Evolutionary conservation across 53 echinoderm and acorn worm genomes (phyloP), one percentile per base, ranked within the genome.

Genomic region (Temnopleurus reevesii): DNA sequence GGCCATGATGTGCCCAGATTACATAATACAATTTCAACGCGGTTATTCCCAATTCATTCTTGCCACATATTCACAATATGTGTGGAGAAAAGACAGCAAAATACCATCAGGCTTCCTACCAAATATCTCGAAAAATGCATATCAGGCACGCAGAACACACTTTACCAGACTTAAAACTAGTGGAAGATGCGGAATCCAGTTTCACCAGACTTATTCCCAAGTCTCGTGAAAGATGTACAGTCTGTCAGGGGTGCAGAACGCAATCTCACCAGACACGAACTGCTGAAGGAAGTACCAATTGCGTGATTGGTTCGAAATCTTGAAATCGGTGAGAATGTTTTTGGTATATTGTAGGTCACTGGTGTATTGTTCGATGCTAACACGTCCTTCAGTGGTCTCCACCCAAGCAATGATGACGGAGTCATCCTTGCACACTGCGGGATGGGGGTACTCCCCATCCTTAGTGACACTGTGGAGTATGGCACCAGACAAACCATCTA

Each of bases 371-470:
- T 15, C n/a, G 30, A 85, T 85, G 60, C 17, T 47, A 13, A 60
- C 85, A 12, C 0, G 18, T 8, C 85, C 85, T 8, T 59, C 83
- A 36, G 36, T 45, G 44, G 59, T 19, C 5, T 57, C 41, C 27
- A 85, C 61, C 85, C 85, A 85, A n/a, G 85, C 85, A 45, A 85
- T 85, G 85, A 85, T 17, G 38, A 85, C 17, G 0, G 59, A 19
- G 34, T 85, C 85, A 60, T 85, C 85, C 44, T 27, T 57, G 17
- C 60, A 34, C 36, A 85, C 5, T 25, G 38, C 36, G 8, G 85
- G 85, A 17, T 35, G 44, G 31, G 46, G 24, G 45, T 12, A 5
- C 0, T 34, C 9, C 26, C 9, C 43, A 27, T 38, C 46, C 15
- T 44, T 36, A 5, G 61, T 27, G 46, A 43, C 19, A 17, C 38